Base-by-base conservation (phyloP, 2,888 invertebrate species). In the Torymus tubicola region DNA sequence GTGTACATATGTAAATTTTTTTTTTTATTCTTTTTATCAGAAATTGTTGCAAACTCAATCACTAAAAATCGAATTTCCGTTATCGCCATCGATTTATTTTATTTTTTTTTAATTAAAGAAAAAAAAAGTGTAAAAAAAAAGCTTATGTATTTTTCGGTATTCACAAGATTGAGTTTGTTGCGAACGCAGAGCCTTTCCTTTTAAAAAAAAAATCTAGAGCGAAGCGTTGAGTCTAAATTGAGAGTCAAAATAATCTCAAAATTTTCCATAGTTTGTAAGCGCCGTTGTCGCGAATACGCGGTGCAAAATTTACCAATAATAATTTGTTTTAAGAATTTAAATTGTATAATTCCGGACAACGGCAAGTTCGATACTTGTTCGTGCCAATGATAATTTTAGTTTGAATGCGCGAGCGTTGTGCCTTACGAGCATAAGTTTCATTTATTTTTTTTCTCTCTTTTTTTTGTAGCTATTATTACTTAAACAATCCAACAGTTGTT, bases 11-110 rank as follows among this genome's bases (percentile, higher is more conserved):
- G 8, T 16, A 65, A 12, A 52, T 58, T n/a, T 63, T 61, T 68
- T 52, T 31, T 60, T 55, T 64, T 21, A 10, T 14, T 31, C 5
- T 18, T 78, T 78, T 70, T 71, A 72, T 55, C 24, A 11, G 18
- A 24, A 24, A 65, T 21, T 21, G 64, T 8, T 31, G 77, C 78
- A 72, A 78, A 65, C 67, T 77, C 71, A 71, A 71, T 71, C 57
- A 52, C 58, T 61, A 42, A 42, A 42, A 42, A 42, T 8, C 42
- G 8, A 8, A 8, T 42, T 42, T 42, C 8, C 42, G 42, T 42
- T 42, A 8, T 42, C 42, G 42, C 5, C 42, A 42, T 42, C 0
- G 42, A 42, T 42, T 42, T 42, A 42, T 42, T 42, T 42, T 42
- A 42, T 42, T 42, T 42, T 31, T 31, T 31, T 31, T 42, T 42